Percentiles rank a stretch among this genome's conserved stretches.
Evolutionary conservation across 2,113 vertebrate species (phyloP).

Genomic region (Ovis canadensis): DNA sequence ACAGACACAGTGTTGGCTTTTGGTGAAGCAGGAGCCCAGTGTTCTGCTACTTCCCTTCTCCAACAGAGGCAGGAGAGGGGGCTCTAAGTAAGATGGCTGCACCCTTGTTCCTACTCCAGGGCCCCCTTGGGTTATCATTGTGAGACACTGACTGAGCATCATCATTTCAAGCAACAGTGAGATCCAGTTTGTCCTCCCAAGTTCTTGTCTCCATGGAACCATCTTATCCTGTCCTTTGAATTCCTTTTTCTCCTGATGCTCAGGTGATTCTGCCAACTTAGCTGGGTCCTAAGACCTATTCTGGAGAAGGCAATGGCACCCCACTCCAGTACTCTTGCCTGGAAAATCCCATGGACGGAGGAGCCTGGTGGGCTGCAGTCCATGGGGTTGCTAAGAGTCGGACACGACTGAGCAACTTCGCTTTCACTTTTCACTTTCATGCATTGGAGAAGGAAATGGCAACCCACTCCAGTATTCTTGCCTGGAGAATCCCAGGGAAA

Average conservation of each 20-base stretch:
- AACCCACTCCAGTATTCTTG: too few species aligned
- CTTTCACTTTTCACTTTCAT: too few species aligned
- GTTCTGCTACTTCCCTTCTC: not conserved
- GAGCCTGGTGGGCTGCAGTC: too few species aligned
- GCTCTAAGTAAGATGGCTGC: not conserved
- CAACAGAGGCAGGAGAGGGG: not conserved
- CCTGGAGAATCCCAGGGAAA: too few species aligned
- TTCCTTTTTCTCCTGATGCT: not conserved
- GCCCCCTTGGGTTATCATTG: not conserved
- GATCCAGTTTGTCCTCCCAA: not conserved
- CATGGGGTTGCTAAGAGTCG: too few species aligned
- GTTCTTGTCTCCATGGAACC: not conserved
- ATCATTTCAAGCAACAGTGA: not conserved
- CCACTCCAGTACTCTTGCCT: too few species aligned
- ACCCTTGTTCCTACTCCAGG: too few species aligned
- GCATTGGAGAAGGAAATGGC: too few species aligned
- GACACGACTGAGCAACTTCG: too few species aligned
- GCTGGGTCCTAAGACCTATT: not conserved
- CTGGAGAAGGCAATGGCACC: too few species aligned
- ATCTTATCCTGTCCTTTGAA: not conserved
- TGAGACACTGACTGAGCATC: not conserved
- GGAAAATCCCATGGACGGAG: too few species aligned
- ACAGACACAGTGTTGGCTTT: not conserved
- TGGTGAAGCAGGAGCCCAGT: not conserved
- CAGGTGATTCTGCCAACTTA: not conserved